These are phyloP conservation scores for Scaptodrosophila lebanonensis DNA, from an alignment of 1,140 invertebrate genomes.

Conservation along the genomic window DNA sequence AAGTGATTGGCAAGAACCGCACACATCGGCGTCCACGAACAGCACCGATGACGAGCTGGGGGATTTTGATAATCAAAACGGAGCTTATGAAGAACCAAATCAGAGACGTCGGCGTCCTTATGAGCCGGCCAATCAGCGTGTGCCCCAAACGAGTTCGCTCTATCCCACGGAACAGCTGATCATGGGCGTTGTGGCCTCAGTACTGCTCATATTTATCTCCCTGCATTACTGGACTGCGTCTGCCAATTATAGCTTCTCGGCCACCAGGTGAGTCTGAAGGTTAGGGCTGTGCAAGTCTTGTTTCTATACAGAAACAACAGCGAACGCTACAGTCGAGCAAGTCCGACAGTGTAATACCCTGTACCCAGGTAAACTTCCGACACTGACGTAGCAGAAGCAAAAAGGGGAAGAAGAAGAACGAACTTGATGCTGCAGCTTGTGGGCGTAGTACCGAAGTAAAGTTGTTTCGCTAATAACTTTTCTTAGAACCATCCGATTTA, in stretches of 20 bases:
- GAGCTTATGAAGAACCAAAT: too few relatives aligned
- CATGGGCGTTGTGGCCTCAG: conserved; percentile 82
- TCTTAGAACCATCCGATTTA: too few relatives aligned
- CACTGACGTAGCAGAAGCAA: too few relatives aligned
- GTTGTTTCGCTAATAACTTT: too few relatives aligned
- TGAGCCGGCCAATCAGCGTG: conserved; percentile 71
- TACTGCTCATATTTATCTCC: conserved; percentile 89
- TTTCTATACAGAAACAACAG: too few relatives aligned
- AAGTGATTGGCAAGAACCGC: background rate
- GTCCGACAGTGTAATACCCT: too few relatives aligned
- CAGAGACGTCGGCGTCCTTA: conserved; percentile 25
- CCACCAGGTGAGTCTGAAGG: conserved; percentile 84
- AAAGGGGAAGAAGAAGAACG: too few relatives aligned
- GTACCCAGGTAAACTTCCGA: too few relatives aligned
- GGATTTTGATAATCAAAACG: background rate
- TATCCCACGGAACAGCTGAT: conserved; percentile 82
- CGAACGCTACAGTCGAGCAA: too few relatives aligned
- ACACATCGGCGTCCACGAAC: too few relatives aligned
- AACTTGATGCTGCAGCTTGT: too few relatives aligned
- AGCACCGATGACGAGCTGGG: background rate
- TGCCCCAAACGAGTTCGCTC: conserved; percentile 45
- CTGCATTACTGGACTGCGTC: conserved; percentile 95
- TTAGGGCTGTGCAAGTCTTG: background rate
- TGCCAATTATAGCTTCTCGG: conserved; percentile 91
- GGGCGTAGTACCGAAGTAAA: too few relatives aligned